Evolutionary conservation across 2,888 invertebrate genomes (phyloP).

Genomic region (Dascillus cervinus): DNA sequence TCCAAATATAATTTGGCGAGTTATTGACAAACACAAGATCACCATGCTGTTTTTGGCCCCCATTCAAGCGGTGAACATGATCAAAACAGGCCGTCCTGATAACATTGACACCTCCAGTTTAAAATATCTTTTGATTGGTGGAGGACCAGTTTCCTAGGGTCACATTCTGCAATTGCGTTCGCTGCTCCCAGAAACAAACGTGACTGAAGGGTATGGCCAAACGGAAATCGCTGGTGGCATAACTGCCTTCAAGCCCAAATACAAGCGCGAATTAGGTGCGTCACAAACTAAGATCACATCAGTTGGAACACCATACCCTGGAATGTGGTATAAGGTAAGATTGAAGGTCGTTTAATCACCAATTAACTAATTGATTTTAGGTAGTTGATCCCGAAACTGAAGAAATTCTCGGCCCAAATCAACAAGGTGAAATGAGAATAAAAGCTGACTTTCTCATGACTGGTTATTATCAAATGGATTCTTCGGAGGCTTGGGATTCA

Average conservation of each 20-base stretch:
- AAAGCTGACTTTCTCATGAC: conserved; percentile 34
- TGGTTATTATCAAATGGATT: conserved; percentile 44
- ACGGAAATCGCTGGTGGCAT: conserved; percentile 30
- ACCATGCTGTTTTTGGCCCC: conserved; percentile 26
- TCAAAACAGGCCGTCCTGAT: conserved; percentile 29
- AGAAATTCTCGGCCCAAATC: conserved; percentile 41
- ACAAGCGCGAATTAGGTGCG: conserved; percentile 24
- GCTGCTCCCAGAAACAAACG: conserved; percentile 31
- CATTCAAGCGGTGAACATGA: conserved; percentile 23
- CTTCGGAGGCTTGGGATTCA: conserved; percentile 36
- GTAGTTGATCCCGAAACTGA: conserved; percentile 42
- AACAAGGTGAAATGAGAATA: conserved; percentile 46
- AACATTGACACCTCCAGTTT: conserved; percentile 29
- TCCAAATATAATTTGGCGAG: conserved; percentile 22
- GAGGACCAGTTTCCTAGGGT: conserved; percentile 25
- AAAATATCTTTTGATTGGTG: conserved; percentile 25
- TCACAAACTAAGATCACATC: conserved; percentile 27
- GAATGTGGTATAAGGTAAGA: conserved; percentile 29
- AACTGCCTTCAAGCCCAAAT: conserved; percentile 24
- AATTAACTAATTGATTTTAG: conserved; percentile 31
- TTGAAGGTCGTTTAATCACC: not conserved
- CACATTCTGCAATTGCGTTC: conserved; percentile 28
- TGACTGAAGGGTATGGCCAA: conserved; percentile 31
- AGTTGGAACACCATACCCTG: conserved; percentile 25
- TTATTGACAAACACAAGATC: conserved; percentile 30